Evolutionary conservation across 2,797 vertebrate genomes (phyloP).

Genomic region (Psittacula derbiana): DNA sequence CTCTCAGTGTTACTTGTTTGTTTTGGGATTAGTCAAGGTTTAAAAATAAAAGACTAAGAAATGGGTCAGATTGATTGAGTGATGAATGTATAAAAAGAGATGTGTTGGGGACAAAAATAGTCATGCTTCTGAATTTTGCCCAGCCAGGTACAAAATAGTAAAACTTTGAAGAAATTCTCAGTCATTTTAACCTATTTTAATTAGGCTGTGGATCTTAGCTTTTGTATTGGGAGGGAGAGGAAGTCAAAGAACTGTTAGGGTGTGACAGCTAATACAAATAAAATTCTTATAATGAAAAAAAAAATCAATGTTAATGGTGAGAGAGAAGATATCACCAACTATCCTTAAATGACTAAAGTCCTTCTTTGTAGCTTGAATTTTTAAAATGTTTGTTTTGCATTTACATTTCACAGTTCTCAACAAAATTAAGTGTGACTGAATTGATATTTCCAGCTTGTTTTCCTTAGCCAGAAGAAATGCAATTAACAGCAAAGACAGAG

Average conservation of each 20-base stretch:
- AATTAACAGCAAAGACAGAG: not conserved
- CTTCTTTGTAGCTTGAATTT: not conserved
- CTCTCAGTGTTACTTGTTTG: not conserved
- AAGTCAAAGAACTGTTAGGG: not conserved
- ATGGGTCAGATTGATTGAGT: not conserved
- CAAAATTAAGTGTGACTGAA: not conserved
- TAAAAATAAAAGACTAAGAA: not conserved
- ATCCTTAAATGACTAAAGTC: not conserved
- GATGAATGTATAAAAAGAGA: not conserved
- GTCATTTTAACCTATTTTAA: not conserved
- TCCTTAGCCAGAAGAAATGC: slow-evolving; percentile 1
- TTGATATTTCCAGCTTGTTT: not conserved
- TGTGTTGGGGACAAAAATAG: not conserved
- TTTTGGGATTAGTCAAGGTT: not conserved
- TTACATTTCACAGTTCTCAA: not conserved
- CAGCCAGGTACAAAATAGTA: not conserved
- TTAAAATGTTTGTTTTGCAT: not conserved
- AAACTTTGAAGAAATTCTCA: not conserved
- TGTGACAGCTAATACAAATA: not conserved
- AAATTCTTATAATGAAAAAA: not conserved
- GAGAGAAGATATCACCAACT: not conserved
- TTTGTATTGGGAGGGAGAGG: not conserved
- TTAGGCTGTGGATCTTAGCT: not conserved
- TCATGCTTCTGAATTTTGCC: not conserved
- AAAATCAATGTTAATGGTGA: not conserved